Conservation (phyloP, 53 echinoderm and acorn worm genomes). For the Paracentrotus lividus region DNA sequence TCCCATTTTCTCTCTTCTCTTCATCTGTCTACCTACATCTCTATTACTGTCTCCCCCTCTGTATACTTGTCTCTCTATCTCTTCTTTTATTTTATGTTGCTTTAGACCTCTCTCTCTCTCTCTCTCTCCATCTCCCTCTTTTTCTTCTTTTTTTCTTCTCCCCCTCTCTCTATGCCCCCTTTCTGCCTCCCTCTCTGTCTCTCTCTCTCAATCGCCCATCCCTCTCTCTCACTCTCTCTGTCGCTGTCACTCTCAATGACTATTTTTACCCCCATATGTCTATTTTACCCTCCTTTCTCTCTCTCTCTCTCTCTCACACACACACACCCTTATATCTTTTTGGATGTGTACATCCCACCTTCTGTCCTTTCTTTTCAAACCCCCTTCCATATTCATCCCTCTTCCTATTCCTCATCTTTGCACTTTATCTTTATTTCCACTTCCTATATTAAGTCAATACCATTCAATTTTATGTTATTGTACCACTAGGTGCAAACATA, state of each 20-base stretch:
- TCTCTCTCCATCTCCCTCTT: background rate
- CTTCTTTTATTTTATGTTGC: too few species aligned
- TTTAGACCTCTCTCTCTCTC: background rate
- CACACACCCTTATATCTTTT: background rate
- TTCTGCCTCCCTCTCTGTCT: background rate
- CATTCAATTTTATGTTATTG: background rate
- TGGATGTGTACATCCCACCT: background rate
- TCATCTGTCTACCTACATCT: too few species aligned
- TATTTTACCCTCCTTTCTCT: background rate
- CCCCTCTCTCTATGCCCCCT: background rate
- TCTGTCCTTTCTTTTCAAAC: background rate
- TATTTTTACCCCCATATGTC: background rate
- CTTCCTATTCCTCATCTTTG: background rate
- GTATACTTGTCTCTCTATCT: background rate
- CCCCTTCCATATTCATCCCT: too few species aligned
- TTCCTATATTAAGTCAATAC: slow-evolving; percentile 30
- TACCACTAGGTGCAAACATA: background rate
- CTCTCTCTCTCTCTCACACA: background rate
- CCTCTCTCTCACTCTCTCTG: background rate
- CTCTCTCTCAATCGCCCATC: background rate
- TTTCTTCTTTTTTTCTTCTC: background rate
- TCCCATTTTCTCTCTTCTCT: background rate
- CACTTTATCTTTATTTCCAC: background rate
- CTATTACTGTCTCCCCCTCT: background rate
- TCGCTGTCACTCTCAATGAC: background rate